phyloP scores from a whole-genome alignment of 2,888 invertebrate genomes.

The Subacronicta megacephala region DNA sequence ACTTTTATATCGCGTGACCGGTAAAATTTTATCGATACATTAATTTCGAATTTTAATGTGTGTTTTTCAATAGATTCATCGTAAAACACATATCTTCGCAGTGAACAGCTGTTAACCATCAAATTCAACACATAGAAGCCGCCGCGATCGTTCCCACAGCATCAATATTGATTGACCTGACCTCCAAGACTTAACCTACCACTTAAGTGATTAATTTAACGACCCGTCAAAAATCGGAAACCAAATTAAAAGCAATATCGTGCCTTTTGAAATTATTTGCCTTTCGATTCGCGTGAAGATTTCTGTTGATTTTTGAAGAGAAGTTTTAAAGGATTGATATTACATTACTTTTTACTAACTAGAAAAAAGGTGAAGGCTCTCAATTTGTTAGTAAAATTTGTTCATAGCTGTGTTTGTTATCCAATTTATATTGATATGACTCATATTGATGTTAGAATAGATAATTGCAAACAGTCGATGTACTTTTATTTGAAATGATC shows the following conservation, averaged over 20 bases:
- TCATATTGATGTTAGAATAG: too few relatives aligned
- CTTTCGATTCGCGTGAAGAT: constrained; percentile 9
- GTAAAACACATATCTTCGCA: neutral
- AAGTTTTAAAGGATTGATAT: neutral
- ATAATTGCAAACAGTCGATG: too few relatives aligned
- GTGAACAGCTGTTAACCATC: constrained; percentile 1
- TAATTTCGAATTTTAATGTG: neutral
- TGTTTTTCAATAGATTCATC: neutral
- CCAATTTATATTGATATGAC: too few relatives aligned
- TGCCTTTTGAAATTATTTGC: constrained; percentile 17
- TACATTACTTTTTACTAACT: neutral
- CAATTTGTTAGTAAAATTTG: too few relatives aligned
- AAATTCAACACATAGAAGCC: constrained; percentile 9
- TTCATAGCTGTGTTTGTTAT: too few relatives aligned
- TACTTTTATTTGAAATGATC: too few relatives aligned
- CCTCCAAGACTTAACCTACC: constrained; percentile 27
- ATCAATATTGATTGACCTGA: constrained; percentile 42
- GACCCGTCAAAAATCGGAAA: constrained; percentile 40
- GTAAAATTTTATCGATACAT: neutral
- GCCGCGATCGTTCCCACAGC: constrained; percentile 40
- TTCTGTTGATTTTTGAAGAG: constrained; percentile 5
- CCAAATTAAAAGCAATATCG: constrained; percentile 16
- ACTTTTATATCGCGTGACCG: too few relatives aligned
- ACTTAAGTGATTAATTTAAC: constrained; percentile 45
- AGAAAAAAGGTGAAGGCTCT: neutral